Base-by-base conservation (phyloP, 2,888 invertebrate species). In the Pyrocoelia pectoralis region DNA sequence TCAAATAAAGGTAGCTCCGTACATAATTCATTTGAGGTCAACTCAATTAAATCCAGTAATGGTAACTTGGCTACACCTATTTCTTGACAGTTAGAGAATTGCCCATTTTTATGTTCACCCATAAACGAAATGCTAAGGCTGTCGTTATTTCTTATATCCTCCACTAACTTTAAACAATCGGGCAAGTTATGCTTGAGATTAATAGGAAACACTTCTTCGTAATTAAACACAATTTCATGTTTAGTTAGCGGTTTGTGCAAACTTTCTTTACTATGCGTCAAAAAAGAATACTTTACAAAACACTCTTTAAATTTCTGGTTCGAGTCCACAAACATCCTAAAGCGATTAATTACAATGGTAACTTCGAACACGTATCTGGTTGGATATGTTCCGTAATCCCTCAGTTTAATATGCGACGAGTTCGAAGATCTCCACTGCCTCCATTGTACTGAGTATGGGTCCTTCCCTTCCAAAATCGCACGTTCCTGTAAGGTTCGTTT, bases 391-490 rank as follows among this genome's bases (percentile, higher is more conserved):
- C 57, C 49, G 53, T 68, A 70, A 9, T 56, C 52, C 2, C 69
- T 59, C 15, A 67, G 61, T 19, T 57, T 67, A 2, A 75, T 66
- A 38, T 70, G 57, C 5, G 70, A 61, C 0, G 74, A 74, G 14
- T 64, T 50, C 28, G 66, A 67, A 28, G 71, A 70, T 49, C 73
- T 68, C 75, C 75, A 75, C 50, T 75, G 75, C n/a, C 74, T 66
- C 74, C 74, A 74, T 38, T 69, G 66, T 4, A 75, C 68, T 4
- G 50, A 24, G 1, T 65, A 49, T 1, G 74, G 74, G 63, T 75
- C 67, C 49, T 68, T 66, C 9, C 73, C 74, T 17, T 69, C 56
- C 5, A 75, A 64, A 18, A 75, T 74, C 0, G 73, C 70, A 46
- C 71, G 64, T 48, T 75, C 75, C 57, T 75, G 74, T n/a, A 75